phyloP scores from a whole-genome alignment of 2,797 vertebrate genomes.

The Scyliorhinus canicula region DNA sequence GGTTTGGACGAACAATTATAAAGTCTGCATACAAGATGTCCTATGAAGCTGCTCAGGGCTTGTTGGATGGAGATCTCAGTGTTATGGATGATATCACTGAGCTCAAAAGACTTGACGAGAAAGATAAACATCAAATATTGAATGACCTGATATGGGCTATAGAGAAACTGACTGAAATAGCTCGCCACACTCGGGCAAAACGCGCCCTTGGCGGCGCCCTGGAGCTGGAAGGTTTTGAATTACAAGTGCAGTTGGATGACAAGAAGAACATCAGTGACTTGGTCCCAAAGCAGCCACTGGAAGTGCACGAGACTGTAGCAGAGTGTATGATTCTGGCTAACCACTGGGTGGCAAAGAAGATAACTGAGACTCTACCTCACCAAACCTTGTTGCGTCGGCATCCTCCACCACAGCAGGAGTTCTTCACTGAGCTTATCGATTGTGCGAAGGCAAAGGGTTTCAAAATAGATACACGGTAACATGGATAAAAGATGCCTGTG shows the following conservation, averaged over 20 bases:
- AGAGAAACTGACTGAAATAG: constrained; percentile 67
- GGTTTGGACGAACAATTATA: constrained; percentile 74
- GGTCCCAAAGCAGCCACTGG: constrained; percentile 80
- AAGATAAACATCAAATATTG: constrained; percentile 51
- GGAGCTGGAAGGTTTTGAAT: constrained; percentile 86
- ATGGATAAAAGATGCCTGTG: neutral
- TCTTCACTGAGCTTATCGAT: constrained; percentile 74
- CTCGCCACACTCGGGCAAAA: constrained; percentile 65
- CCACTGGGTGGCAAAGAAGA: constrained; percentile 92
- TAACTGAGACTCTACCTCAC: constrained; percentile 77
- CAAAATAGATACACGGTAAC: constrained; percentile 75
- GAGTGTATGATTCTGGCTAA: constrained; percentile 98
- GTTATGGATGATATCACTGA: constrained; percentile 62
- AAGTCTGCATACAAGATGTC: constrained; percentile 84
- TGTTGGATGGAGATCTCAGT: constrained; percentile 66
- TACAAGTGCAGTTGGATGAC: constrained; percentile 79
- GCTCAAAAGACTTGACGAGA: constrained; percentile 54
- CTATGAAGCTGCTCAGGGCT: constrained; percentile 82
- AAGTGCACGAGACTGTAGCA: constrained; percentile 87
- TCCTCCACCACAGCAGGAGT: constrained; percentile 78
- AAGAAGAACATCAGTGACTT: constrained; percentile 78
- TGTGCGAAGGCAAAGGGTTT: constrained; percentile 73
- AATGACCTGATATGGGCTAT: constrained; percentile 67
- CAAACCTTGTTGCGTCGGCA: constrained; percentile 81
- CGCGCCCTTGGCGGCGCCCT: constrained; percentile 76